These are phyloP conservation scores for Phyllostomus hastatus DNA, from an alignment of 2,113 vertebrate genomes.

Conservation along the genomic window DNA sequence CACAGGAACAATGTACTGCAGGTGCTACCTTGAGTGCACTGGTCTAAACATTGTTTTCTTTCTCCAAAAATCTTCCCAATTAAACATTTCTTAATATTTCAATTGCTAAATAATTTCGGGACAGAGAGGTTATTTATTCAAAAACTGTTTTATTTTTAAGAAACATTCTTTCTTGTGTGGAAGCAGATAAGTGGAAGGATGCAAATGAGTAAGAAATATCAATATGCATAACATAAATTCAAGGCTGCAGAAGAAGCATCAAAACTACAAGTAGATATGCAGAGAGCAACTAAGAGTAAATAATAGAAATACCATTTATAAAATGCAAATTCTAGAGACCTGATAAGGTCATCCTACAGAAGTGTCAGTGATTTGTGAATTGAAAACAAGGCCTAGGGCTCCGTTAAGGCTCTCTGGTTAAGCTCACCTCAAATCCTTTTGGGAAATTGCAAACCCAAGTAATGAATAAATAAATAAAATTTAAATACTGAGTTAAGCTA, in stretches of 20 bases:
- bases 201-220: neutral
- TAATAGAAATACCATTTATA: conserved; percentile 2
- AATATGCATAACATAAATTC: neutral
- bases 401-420: neutral
- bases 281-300: neutral
- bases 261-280: neutral
- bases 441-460: conserved; percentile 52
- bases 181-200: neutral
- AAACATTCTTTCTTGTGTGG: neutral
- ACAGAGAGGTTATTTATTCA: neutral
- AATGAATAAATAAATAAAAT: conserved; percentile 70
- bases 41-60: neutral
- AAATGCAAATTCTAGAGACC: neutral
- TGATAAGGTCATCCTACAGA: neutral
- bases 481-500: conserved; percentile 57
- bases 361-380: neutral
- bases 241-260: neutral
- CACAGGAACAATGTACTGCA: neutral
- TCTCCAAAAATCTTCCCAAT: neutral
- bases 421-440: conserved; percentile 25
- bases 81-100: neutral
- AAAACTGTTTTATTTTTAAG: neutral
- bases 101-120: neutral
- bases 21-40: neutral
- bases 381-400: neutral